Percentiles rank a stretch among this genome's conserved stretches.
phyloP scores from a whole-genome alignment of 2,113 vertebrate species.

The Etheostoma cragini region DNA sequence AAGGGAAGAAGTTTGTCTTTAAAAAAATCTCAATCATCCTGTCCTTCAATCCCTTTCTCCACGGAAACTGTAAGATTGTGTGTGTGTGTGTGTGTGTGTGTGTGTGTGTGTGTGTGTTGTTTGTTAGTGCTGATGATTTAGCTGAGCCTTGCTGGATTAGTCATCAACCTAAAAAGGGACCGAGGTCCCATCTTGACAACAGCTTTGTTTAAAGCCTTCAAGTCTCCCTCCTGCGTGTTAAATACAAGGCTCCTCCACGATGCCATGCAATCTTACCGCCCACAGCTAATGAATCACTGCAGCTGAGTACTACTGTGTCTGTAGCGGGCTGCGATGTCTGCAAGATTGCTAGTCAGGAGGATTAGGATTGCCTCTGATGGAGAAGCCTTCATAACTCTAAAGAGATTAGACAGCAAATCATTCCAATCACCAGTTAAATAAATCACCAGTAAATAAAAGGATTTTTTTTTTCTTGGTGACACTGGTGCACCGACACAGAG shows the following conservation, averaged over 20 bases:
- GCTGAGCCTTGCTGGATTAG: constrained; percentile 73
- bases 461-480: constrained; percentile 40
- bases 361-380: constrained; percentile 65
- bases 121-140: constrained; percentile 67
- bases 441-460: constrained; percentile 28
- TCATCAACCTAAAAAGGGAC: constrained; percentile 76
- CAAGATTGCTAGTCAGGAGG: constrained; percentile 53
- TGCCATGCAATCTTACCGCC: constrained; percentile 61
- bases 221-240: constrained; percentile 63
- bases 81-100: constrained; percentile 17
- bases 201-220: constrained; percentile 67
- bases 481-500: not conserved
- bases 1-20: constrained; percentile 36
- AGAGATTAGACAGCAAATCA: constrained; percentile 62
- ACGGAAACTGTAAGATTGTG: constrained; percentile 46
- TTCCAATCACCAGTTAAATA: constrained; percentile 38
- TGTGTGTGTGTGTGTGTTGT: constrained; percentile 37
- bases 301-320: constrained; percentile 56
- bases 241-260: constrained; percentile 65
- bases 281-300: constrained; percentile 71
- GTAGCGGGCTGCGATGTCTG: constrained; percentile 24
- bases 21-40: constrained; percentile 52
- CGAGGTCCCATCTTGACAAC: constrained; percentile 74
- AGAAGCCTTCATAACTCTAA: constrained; percentile 60
- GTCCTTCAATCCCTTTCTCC: constrained; percentile 55